Percentiles rank a stretch among this genome's conserved stretches.
Evolutionary conservation across 2,888 invertebrate species (phyloP).

Genomic region (Agriotes lineatus): DNA sequence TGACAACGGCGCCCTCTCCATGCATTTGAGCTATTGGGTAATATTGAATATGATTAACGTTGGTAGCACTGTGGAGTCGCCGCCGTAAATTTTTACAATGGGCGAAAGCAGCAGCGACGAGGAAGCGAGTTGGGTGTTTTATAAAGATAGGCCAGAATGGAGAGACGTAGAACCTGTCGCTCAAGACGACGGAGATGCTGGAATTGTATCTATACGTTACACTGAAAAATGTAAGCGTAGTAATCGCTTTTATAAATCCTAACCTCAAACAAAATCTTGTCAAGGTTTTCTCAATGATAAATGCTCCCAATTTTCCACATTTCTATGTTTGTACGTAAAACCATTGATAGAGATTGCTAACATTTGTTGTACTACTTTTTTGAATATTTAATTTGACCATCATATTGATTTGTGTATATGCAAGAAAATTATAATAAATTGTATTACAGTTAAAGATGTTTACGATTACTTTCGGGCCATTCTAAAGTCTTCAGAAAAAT

Average conservation of each 20-base stretch:
- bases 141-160: conserved; percentile 91
- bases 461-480: conserved; percentile 97
- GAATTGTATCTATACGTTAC: conserved; percentile 91
- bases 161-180: conserved; percentile 88
- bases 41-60: too few relatives aligned
- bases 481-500: conserved; percentile 86
- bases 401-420: too few relatives aligned
- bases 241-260: conserved; percentile 9
- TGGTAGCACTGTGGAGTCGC: too few relatives aligned
- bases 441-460: conserved; percentile 87
- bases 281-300: too few relatives aligned
- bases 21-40: too few relatives aligned
- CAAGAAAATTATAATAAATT: too few relatives aligned
- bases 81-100: too few relatives aligned
- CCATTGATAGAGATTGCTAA: background rate
- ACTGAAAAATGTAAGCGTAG: conserved; percentile 33
- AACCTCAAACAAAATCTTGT: too few relatives aligned
- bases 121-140: conserved; percentile 76
- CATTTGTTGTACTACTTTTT: too few relatives aligned
- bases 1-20: too few relatives aligned
- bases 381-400: too few relatives aligned
- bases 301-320: too few relatives aligned
- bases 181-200: conserved; percentile 91
- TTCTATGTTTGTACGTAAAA: background rate
- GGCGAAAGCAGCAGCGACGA: conserved; percentile 64